phyloP scores from a whole-genome alignment of 2,888 invertebrate species.

The Apantesis nais region DNA sequence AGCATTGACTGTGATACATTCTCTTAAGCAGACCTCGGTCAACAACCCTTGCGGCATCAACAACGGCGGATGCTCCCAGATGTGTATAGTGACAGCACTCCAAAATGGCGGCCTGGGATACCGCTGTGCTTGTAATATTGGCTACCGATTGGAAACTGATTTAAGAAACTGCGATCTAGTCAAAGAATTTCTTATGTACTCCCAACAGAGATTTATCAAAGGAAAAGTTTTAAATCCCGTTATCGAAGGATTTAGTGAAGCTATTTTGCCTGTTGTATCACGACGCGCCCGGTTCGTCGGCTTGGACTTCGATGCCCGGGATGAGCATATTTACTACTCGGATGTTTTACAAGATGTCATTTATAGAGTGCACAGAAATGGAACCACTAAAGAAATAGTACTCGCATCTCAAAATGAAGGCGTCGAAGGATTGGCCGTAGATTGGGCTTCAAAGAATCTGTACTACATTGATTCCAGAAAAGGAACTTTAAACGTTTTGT shows the following conservation, averaged over 20 bases:
- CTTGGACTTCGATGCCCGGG: constrained; percentile 95
- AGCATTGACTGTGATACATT: constrained; percentile 93
- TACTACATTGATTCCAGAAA: constrained; percentile 98
- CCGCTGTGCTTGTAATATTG: constrained; percentile 96
- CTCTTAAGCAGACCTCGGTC: constrained; percentile 90
- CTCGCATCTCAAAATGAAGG: constrained; percentile 98
- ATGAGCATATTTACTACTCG: constrained; percentile 97
- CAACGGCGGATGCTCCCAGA: constrained; percentile 96
- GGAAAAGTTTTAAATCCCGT: constrained; percentile 96
- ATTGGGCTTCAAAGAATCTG: constrained; percentile 97
- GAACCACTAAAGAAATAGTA: constrained; percentile 94
- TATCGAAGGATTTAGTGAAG: constrained; percentile 96
- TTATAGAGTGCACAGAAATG: constrained; percentile 92
- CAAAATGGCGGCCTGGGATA: constrained; percentile 91
- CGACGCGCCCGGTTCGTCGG: constrained; percentile 97
- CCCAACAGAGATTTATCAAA: constrained; percentile 97
- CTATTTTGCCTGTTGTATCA: constrained; percentile 97
- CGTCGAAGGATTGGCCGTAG: constrained; percentile 97
- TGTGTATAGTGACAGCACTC: constrained; percentile 95
- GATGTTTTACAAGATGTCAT: constrained; percentile 98
- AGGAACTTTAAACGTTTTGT: constrained; percentile 96
- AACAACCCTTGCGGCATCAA: constrained; percentile 94
- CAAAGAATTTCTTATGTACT: constrained; percentile 96
- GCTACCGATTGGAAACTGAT: constrained; percentile 91
- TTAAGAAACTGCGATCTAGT: constrained; percentile 92